A percentile compares a stretch with the other conserved stretches of the same genome.
These are phyloP conservation scores for Ellobius talpinus DNA, from an alignment of 2,113 vertebrate genomes.

Conservation along the genomic window DNA sequence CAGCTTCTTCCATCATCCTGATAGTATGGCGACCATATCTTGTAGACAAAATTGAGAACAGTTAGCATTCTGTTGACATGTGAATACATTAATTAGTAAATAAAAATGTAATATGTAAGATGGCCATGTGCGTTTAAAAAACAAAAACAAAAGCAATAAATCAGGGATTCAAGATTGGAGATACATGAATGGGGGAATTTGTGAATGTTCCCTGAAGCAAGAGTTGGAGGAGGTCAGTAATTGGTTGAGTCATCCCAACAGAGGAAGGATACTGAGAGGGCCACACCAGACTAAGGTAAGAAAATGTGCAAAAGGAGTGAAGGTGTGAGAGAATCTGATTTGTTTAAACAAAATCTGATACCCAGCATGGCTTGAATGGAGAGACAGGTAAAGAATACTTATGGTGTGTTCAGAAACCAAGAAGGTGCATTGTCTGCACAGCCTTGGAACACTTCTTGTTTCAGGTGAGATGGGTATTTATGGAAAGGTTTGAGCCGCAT, in stretches of 20 bases:
- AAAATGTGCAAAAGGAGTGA: background rate
- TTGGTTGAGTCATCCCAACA: background rate
- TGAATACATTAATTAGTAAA: background rate
- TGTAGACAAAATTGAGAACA: slow-evolving; percentile 10
- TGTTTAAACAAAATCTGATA: background rate
- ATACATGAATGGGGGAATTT: background rate
- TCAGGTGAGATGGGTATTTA: background rate
- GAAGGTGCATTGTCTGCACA: background rate
- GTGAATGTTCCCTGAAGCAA: background rate
- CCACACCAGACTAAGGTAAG: background rate
- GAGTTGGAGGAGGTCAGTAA: background rate
- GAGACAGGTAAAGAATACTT: background rate
- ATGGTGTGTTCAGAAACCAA: background rate
- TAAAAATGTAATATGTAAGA: background rate
- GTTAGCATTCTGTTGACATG: background rate
- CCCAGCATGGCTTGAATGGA: background rate
- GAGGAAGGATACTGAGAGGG: background rate
- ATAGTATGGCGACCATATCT: background rate
- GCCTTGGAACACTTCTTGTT: background rate
- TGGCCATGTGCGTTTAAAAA: background rate
- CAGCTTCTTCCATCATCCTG: background rate
- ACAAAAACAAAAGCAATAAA: background rate
- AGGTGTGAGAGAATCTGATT: background rate
- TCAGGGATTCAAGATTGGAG: background rate
- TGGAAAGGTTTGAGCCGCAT: background rate